Percentiles rank a stretch among this genome's conserved stretches.
These are phyloP conservation scores for Bos javanicus DNA, from an alignment of 2,113 vertebrate species.

Conservation along the genomic window DNA sequence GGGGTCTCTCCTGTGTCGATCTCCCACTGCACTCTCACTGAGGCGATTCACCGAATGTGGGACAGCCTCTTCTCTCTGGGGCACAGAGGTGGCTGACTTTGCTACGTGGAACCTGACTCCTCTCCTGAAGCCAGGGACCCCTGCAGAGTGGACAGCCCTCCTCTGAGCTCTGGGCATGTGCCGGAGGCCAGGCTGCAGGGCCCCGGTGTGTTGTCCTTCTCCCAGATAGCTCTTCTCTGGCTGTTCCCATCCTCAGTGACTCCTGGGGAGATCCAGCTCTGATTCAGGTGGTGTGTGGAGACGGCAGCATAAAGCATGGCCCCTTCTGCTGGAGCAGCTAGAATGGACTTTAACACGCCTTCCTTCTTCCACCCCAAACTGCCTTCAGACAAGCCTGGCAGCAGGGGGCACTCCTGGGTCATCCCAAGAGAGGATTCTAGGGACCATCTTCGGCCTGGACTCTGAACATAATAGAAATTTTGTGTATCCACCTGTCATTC, in stretches of 20 bases:
- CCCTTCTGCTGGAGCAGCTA: background rate
- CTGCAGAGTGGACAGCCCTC: background rate
- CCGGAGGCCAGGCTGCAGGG: background rate
- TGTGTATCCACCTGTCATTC: background rate
- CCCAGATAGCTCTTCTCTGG: background rate
- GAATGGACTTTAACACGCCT: background rate
- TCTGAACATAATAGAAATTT: slow-evolving; percentile 3
- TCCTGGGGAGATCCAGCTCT: background rate
- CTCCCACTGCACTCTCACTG: background rate
- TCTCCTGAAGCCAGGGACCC: background rate
- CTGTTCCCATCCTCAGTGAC: background rate
- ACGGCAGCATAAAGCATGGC: background rate
- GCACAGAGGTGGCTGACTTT: background rate
- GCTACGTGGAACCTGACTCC: background rate
- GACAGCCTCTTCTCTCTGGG: background rate
- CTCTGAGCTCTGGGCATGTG: background rate
- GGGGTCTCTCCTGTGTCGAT: background rate
- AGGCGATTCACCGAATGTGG: background rate
- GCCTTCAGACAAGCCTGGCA: slow-evolving; percentile 6
- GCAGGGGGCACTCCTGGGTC: slow-evolving; percentile 61
- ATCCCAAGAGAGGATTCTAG: background rate
- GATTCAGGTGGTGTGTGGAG: background rate
- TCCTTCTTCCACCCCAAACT: background rate
- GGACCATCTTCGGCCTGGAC: background rate
- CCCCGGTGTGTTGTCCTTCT: background rate